Evolutionary conservation across 2,888 invertebrate species (phyloP), one percentile per base, ranked within the genome.

Genomic region (Tetanocera ferruginea): DNA sequence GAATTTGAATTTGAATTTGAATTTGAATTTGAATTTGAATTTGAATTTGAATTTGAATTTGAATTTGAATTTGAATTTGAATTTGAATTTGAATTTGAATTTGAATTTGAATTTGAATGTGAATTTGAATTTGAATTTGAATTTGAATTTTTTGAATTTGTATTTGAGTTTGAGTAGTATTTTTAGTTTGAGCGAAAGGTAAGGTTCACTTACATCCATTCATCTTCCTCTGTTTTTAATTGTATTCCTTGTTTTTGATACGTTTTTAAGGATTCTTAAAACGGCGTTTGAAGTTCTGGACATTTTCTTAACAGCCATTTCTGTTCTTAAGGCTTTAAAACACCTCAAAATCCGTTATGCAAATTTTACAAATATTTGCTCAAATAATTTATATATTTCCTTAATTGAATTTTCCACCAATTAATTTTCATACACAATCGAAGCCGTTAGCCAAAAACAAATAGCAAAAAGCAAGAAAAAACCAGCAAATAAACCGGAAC

Each of bases 401-500:
- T 60, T 77, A 72, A 77, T 77, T 77, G 77, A 73, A 77, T 77
- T 77, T 77, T 73, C 77, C 77, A 77, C 73, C 77, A 77, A 77
- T 77, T 77, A 77, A 73, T 72, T 77, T 66, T 51, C 43, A 60
- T 25, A 25, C 51, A 69, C 49, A 49, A 43, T 37, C 60, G 60
- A 60, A 60, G 74, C 28, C 52, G 17, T 70, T n/a, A 31, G 14
- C 9, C 28, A 66, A 66, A 73, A n/a, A n/a, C 8, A 57, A 37
- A 31, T 9, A 3, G 6, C 2, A 52, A 25, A 51, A 14, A 69
- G 4, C n/a, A 49, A 25, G 14, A 28, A 49, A 28, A 3, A 14
- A 51, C 17, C 49, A 51, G 25, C 23, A 49, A 49, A 73, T 25
- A 28, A 62, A 25, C 49, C 14, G 25, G 43, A 17, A 73, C 11